Evolutionary conservation across 2,888 invertebrate species (phyloP).

Genomic region (Dasypogon diadema): DNA sequence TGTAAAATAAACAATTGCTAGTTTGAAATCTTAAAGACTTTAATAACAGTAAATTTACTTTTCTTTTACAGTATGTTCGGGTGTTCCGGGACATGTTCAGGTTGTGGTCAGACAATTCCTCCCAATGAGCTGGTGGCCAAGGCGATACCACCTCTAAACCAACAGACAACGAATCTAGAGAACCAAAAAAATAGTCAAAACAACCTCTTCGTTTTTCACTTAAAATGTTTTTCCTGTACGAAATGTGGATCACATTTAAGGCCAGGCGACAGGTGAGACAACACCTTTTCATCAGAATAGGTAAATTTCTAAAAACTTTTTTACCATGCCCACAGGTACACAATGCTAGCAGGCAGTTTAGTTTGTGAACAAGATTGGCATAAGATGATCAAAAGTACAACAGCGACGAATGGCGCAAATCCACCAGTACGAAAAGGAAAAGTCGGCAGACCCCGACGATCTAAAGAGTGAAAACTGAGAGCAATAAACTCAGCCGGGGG

Average conservation of each 20-base stretch:
- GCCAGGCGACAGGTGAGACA: slow-evolving; percentile 85
- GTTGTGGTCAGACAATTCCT: slow-evolving; percentile 92
- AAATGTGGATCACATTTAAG: slow-evolving; percentile 90
- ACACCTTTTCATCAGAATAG: not conserved
- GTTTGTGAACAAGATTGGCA: slow-evolving; percentile 97
- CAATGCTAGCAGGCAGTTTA: slow-evolving; percentile 89
- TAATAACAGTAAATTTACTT: no score
- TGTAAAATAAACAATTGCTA: no score
- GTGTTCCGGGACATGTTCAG: slow-evolving; percentile 88
- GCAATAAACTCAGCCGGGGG: not conserved
- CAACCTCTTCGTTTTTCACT: slow-evolving; percentile 87
- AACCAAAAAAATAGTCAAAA: slow-evolving; percentile 70
- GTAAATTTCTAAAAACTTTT: slow-evolving; percentile 2
- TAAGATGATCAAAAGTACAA: slow-evolving; percentile 85
- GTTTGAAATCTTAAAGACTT: no score
- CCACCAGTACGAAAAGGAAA: slow-evolving; percentile 88
- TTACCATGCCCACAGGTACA: slow-evolving; percentile 74
- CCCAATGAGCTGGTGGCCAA: slow-evolving; percentile 95
- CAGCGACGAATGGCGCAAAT: slow-evolving; percentile 73
- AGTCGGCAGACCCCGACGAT: slow-evolving; percentile 84
- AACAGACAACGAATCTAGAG: slow-evolving; percentile 66
- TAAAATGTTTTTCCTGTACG: slow-evolving; percentile 96
- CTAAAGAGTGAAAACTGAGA: slow-evolving; percentile 80
- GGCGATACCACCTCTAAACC: slow-evolving; percentile 63
- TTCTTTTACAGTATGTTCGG: slow-evolving; percentile 85